Conservation (phyloP, 1,140 invertebrate species). For the Drosophila subobscura region DNA sequence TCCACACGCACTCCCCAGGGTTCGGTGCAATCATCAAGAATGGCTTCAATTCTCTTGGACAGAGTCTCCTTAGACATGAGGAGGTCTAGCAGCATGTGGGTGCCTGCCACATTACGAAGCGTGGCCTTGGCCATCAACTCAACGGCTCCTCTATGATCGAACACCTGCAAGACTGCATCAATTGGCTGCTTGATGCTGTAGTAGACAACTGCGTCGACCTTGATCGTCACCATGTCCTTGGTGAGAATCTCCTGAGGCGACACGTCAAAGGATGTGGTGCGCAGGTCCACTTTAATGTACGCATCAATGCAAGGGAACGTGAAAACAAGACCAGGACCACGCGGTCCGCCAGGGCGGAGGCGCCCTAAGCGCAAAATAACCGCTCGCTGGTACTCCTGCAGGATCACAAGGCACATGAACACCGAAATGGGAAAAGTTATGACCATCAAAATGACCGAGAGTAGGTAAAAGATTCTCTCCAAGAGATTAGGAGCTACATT, state of each 20-base stretch:
- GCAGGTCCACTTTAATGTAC: conserved; percentile 92
- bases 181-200: conserved; percentile 91
- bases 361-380: conserved; percentile 94
- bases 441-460: conserved; percentile 90
- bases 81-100: conserved; percentile 90
- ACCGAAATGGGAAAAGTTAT: conserved; percentile 93
- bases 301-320: conserved; percentile 94
- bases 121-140: conserved; percentile 93
- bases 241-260: conserved; percentile 90
- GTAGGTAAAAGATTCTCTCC: conserved; percentile 90
- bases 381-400: conserved; percentile 91
- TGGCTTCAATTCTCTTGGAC: conserved; percentile 81
- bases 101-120: conserved; percentile 95
- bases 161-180: conserved; percentile 90
- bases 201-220: conserved; percentile 96
- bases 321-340: conserved; percentile 93
- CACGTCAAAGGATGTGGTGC: conserved; percentile 86
- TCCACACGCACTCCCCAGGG: conserved; percentile 98
- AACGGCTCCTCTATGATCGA: conserved; percentile 90
- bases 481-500: conserved; percentile 85
- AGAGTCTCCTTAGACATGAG: conserved; percentile 93
- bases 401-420: conserved; percentile 89
- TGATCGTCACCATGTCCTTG: conserved; percentile 95
- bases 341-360: conserved; percentile 80
- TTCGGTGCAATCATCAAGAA: conserved; percentile 91